Evolutionary conservation across 1,140 invertebrate genomes (phyloP).

Genomic region (Hyles vespertilio): DNA sequence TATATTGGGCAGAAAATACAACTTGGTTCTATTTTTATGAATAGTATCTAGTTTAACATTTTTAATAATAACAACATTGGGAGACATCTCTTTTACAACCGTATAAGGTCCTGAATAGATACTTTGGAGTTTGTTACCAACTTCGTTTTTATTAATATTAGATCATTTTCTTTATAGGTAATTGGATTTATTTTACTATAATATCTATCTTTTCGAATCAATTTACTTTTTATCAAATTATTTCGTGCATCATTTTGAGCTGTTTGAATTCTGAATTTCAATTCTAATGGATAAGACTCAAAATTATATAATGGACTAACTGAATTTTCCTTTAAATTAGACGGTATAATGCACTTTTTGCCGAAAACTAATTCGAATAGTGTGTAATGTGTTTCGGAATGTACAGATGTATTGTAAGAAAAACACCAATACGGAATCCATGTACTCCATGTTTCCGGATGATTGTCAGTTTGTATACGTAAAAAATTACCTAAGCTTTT

Average conservation of each 20-base stretch:
- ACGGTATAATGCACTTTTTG: constrained; percentile 2
- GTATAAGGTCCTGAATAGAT: constrained; percentile 14
- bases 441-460: no score
- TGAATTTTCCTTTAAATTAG: constrained; percentile 3
- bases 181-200: constrained; percentile 12
- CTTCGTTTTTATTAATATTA: constrained; percentile 16
- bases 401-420: constrained; percentile 3
- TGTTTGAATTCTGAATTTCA: constrained; percentile 17
- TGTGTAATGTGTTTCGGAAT: background rate
- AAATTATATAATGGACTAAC: constrained; percentile 17
- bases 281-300: constrained; percentile 15
- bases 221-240: constrained; percentile 15
- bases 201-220: constrained; percentile 9
- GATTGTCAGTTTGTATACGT: no score
- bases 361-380: constrained; percentile 12
- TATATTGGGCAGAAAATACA: no score
- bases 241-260: constrained; percentile 12
- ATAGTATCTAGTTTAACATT: no score
- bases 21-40: no score
- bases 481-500: constrained; percentile 18
- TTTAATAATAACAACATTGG: no score
- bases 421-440: constrained; percentile 20
- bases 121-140: constrained; percentile 8
- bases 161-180: constrained; percentile 11
- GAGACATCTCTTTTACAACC: constrained; percentile 7